phyloP scores from a whole-genome alignment of 2,113 vertebrate species.

The Nettapus auritus region DNA sequence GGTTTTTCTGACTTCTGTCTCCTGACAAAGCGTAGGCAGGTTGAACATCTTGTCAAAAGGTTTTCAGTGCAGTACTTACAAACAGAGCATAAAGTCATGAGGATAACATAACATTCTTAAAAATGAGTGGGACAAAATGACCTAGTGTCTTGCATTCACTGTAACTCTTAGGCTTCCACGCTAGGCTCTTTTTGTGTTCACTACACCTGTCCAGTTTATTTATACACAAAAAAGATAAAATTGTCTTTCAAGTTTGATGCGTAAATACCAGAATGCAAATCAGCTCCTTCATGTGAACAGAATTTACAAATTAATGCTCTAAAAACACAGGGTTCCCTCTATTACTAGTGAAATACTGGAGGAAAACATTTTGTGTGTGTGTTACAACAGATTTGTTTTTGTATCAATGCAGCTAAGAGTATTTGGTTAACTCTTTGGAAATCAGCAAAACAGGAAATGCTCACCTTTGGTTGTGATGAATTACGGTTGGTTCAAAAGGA shows the following conservation, averaged over 20 bases:
- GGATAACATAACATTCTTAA: rapidly evolving
- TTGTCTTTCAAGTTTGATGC: neutral
- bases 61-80: rapidly evolving
- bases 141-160: neutral
- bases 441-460: neutral
- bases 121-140: neutral
- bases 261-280: neutral
- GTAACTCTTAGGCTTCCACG: neutral
- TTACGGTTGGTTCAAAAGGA: neutral
- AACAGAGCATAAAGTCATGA: neutral
- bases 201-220: neutral
- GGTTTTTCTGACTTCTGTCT: neutral
- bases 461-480: neutral
- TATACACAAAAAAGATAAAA: rapidly evolving
- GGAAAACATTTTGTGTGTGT: neutral
- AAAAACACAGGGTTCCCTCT: neutral
- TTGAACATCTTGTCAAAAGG: neutral
- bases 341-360: neutral
- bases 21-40: neutral
- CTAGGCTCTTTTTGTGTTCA: neutral
- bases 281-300: neutral
- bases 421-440: neutral
- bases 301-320: neutral
- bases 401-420: neutral
- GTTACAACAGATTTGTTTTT: neutral